Base-by-base conservation (phyloP, 2,888 invertebrate species). In the Eulithis testata region DNA sequence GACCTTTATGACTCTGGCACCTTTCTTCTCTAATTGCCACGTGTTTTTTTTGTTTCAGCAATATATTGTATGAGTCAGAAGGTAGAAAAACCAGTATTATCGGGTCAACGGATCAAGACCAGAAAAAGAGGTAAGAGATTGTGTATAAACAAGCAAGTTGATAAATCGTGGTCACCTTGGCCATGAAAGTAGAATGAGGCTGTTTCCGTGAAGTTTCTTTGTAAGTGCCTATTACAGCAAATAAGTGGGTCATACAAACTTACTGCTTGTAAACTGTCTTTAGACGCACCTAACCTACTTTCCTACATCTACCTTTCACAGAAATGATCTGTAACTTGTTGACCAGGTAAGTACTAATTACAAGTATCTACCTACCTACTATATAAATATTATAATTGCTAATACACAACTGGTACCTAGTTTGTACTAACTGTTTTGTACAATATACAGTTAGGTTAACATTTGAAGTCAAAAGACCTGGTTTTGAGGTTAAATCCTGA, bases 51-150 rank as follows among this genome's bases (percentile, higher is more conserved):
- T 77, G 67, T 95, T 95, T 76, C 94, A 96, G 96, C 96, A 95
- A 96, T 95, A 95, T 95, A 95, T 98, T 98, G 98, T 98, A 99
- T 99, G 99, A 99, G 98, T 99, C 98, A 98, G 96, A 99, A 99
- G 97, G 97, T 96, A 96, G 98, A 99, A 98, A 98, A 98, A 97
- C 99, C 99, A 96, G 97, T 98, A 96, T 95, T 99, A 96, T 98
- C 98, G 96, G 99, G 99, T 97, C 98, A 98, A 96, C 98, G 99
- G 96, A 98, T 99, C 96, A 99, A 99, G 98, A 98, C 99, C 97
- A 97, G 99, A 97, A 99, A 99, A 97, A 98, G 99, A 98, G 98
- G 98, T 98, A 94, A 94, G 94, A 70, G 21, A 36, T 58, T 67
- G 66, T 71, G 58, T 65, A 64, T 71, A 75, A 76, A 75, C 74